Evolutionary conservation across 2,888 invertebrate species (phyloP), one percentile per base, ranked within the genome.

Genomic region (Alitta virens): DNA sequence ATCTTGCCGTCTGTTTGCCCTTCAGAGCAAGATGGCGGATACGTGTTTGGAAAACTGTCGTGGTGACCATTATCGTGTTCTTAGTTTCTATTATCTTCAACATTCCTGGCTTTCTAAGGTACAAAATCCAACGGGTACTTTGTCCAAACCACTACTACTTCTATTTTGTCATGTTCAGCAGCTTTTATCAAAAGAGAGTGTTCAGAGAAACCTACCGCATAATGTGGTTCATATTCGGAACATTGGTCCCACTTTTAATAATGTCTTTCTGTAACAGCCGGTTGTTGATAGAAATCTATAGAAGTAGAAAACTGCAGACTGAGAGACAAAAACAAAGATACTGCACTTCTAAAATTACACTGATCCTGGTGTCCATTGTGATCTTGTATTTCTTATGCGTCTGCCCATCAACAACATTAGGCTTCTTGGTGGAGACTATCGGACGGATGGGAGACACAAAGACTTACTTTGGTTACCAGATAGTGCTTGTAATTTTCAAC

Each of bases 51-150:
- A 25, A 49, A 21, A 59, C 59, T 7, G 18, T 51, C 2, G 18
- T 59, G 16, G 26, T 40, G 1, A 51, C 50, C 25, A 40, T 38
- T 2, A 23, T 52, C 1, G 49, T 59, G 23, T 59, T 49, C 40
- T 2, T 52, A 9, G 14, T 59, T 2, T 46, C 59, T 9, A 24
- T 59, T 3, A n/a, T 59, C 24, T 51, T 59, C 50, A 59, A 49
- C 59, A 52, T 52, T 21, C 59, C 59, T 5, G 59, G 59, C 1
- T 59, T 59, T 50, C 27, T 49, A 9, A 59, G 51, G 23, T 59
- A 52, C 25, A 23, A 12, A 3, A 59, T 59, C 16, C 33, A 52
- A 18, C 1, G 7, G 24, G 24, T 51, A 2, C 21, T n/a, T 3
- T 59, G 59, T 24, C 33, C 5, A 5, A 51, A 51, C n/a, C 21